Evolutionary conservation across 2,888 invertebrate species (phyloP), one percentile per base, ranked within the genome.

Genomic region (Drosophila siamana): DNA sequence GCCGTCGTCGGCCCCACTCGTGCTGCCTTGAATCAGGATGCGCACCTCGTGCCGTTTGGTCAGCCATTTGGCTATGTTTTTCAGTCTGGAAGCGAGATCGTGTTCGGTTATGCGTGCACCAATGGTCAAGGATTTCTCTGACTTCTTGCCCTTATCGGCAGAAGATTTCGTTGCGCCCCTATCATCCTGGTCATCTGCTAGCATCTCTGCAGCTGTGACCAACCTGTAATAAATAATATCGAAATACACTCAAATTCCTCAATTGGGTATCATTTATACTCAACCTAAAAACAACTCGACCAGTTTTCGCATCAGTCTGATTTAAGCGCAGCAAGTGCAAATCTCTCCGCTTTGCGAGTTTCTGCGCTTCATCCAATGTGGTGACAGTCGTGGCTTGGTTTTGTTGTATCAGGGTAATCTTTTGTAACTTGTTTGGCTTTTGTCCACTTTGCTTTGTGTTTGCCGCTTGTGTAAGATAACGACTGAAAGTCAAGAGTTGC

Each of bases 351-450:
- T 94, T 93, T 0, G 96, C 95, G 65, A 97, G 83, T 89, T 93
- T 96, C 78, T 95, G 93, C 0, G 96, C 96, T 80, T 95, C 95
- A 72, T 95, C 95, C 24, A 96, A 74, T 24, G 95, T 94, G 0
- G 94, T 93, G 2, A 96, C 93, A 68, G 92, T 93, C 16, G 95
- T 91, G 28, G 93, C 91, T 80, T 94, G 92, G 88, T 95, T 94
- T 30, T 93, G 92, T 36, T 93, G 92, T 63, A 96, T 92, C 26
- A 96, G 91, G 0, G 96, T 96, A 70, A 96, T 95, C 91, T 94
- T 94, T n/a, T 82, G 70, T 1, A 7, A 46, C 8, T 36, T 68
- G 19, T 19, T 74, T 28, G 51, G 44, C 56, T 68, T 87, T 63
- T 48, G 65, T 8, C 52, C 77, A 43, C 56, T 36, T 8, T 54